phyloP scores from a whole-genome alignment of 2,797 vertebrate species.

The Pelochelys cantorii region DNA sequence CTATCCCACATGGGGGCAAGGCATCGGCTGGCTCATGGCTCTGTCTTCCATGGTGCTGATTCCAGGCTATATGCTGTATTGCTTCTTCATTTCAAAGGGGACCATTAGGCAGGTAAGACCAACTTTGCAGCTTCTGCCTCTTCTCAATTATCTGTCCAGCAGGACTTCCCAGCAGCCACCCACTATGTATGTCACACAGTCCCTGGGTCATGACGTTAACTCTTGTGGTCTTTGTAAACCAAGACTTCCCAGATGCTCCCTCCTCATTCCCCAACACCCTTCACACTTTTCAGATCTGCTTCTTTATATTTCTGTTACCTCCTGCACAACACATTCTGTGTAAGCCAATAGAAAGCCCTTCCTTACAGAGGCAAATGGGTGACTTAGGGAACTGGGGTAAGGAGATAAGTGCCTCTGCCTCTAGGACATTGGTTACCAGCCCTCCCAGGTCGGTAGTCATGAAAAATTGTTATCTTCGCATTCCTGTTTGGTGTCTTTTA shows the following conservation, averaged over 20 bases:
- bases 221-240: background rate
- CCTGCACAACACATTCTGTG: background rate
- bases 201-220: background rate
- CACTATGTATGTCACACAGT: background rate
- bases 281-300: background rate
- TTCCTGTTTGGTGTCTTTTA: background rate
- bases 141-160: background rate
- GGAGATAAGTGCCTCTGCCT: background rate
- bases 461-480: background rate
- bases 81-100: slow-evolving; percentile 85
- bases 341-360: background rate
- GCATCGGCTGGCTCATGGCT: slow-evolving; percentile 91
- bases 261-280: background rate
- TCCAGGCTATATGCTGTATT: slow-evolving; percentile 88
- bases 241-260: background rate
- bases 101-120: slow-evolving; percentile 82
- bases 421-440: background rate
- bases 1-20: slow-evolving; percentile 91
- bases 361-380: background rate
- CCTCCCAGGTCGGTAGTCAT: background rate
- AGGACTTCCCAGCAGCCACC: background rate
- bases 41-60: slow-evolving; percentile 92
- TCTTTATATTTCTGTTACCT: background rate
- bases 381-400: background rate
- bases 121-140: background rate